Percentiles rank a stretch among this genome's conserved stretches.
Conservation (phyloP, 2,888 invertebrate genomes). For the Amorpha juglandis region DNA sequence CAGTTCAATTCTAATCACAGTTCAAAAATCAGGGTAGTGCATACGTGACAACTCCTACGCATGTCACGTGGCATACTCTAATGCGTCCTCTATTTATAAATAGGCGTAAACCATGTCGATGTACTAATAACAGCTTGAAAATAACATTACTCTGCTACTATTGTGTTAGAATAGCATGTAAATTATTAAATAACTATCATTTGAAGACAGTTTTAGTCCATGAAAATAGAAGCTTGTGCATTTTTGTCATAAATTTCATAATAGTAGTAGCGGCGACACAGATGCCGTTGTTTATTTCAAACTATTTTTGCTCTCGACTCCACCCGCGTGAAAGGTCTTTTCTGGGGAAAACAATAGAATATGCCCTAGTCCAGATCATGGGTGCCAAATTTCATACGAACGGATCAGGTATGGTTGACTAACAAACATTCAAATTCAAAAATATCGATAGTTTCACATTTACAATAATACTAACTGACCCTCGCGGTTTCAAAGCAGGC, state of each 20-base stretch:
- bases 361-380: no score
- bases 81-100: slow-evolving; percentile 35
- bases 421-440: no score
- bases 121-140: slow-evolving; percentile 34
- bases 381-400: no score
- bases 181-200: neutral
- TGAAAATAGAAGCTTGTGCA: neutral
- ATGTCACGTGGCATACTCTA: slow-evolving; percentile 34
- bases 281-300: neutral
- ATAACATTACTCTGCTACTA: neutral
- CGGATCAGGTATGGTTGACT: no score
- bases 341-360: no score
- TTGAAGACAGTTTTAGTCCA: neutral
- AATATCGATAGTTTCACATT: no score
- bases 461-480: no score
- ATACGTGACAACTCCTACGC: slow-evolving; percentile 42
- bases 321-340: no score
- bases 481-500: no score
- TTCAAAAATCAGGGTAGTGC: slow-evolving; percentile 1
- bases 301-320: no score
- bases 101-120: slow-evolving; percentile 35
- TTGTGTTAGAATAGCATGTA: slow-evolving; percentile 2
- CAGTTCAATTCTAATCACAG: neutral
- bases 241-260: neutral
- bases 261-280: neutral